These are phyloP conservation scores for Burhinus oedicnemus DNA, from an alignment of 2,113 vertebrate genomes.

Conservation along the genomic window DNA sequence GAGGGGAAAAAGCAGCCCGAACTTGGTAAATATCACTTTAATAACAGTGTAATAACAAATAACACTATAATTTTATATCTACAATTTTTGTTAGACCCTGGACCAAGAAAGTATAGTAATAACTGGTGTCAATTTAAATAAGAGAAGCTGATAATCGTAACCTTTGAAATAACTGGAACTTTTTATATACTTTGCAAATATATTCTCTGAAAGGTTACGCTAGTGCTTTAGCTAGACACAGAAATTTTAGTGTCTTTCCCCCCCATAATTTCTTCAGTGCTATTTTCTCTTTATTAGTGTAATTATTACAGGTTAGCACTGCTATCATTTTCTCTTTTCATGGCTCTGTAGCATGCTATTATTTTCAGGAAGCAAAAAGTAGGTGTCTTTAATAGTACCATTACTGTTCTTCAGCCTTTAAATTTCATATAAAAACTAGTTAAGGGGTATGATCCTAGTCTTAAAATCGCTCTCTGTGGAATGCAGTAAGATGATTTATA, in stretches of 20 bases:
- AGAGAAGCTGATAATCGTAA: conserved; percentile 44
- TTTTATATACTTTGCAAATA: conserved; percentile 59
- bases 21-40: conserved; percentile 14
- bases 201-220: conserved; percentile 48
- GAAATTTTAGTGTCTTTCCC: conserved; percentile 48
- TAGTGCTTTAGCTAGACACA: conserved; percentile 44
- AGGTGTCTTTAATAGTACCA: conserved; percentile 50
- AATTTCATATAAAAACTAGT: conserved; percentile 61
- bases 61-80: conserved; percentile 2
- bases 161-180: conserved; percentile 59
- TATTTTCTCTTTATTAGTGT: conserved; percentile 63
- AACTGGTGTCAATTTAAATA: conserved; percentile 59
- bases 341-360: conserved; percentile 36
- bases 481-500: conserved; percentile 43
- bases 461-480: conserved; percentile 19
- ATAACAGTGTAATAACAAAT: conserved; percentile 36
- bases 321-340: conserved; percentile 60
- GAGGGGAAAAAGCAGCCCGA: background rate
- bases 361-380: conserved; percentile 54
- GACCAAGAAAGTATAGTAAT: conserved; percentile 1
- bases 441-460: conserved; percentile 31
- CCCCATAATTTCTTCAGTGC: conserved; percentile 48
- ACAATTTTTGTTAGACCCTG: background rate
- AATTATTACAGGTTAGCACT: conserved; percentile 65
- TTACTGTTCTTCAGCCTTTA: conserved; percentile 59